phyloP scores from a whole-genome alignment of 2,113 vertebrate genomes.

The Odontophorus gujanensis region DNA sequence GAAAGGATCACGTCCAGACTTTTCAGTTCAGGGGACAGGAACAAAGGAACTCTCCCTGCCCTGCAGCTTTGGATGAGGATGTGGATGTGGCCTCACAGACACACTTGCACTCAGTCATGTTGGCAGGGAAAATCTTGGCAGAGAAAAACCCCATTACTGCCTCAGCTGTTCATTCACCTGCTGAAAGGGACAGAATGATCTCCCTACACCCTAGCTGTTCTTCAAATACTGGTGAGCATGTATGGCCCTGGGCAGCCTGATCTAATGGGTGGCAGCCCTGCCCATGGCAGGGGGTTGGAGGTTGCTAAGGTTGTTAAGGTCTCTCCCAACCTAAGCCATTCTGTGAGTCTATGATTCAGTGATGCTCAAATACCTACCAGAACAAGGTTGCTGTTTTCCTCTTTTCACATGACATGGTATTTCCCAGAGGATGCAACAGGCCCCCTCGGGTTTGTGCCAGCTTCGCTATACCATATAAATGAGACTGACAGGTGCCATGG shows the following conservation, averaged over 20 bases:
- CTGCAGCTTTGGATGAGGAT: neutral
- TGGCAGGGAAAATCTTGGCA: slow-evolving; percentile 52
- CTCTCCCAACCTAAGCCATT: too few relatives aligned
- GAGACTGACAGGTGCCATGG: neutral
- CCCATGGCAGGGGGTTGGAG: too few relatives aligned
- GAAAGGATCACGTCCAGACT: neutral
- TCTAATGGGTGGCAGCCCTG: too few relatives aligned
- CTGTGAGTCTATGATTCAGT: too few relatives aligned
- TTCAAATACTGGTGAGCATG: neutral
- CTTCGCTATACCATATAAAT: neutral
- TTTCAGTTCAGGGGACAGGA: neutral
- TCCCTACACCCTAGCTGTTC: fast-evolving
- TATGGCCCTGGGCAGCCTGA: neutral
- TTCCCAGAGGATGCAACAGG: neutral
- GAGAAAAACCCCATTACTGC: neutral
- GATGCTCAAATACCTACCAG: neutral
- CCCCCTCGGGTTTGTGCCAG: neutral
- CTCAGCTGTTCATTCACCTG: slow-evolving; percentile 43
- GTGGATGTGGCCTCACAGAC: neutral
- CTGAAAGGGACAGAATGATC: neutral
- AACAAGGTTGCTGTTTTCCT: neutral
- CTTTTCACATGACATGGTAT: neutral
- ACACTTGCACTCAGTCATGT: neutral
- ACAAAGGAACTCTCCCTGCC: slow-evolving; percentile 26
- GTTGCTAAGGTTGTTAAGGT: too few relatives aligned